Conservation (phyloP, 2,888 invertebrate genomes). For the Hoplodrina ambigua region DNA sequence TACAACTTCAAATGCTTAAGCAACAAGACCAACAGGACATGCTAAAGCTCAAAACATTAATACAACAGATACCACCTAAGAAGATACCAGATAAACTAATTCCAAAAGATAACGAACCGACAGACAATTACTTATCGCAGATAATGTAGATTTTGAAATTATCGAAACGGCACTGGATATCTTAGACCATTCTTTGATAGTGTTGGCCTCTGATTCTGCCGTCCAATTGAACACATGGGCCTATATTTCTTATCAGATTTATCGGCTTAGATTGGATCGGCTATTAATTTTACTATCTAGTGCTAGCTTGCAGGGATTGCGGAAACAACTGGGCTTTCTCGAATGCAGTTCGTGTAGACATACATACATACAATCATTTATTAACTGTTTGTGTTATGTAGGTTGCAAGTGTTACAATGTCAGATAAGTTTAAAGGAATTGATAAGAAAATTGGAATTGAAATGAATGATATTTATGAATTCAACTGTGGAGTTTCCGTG, state of each 20-base stretch:
- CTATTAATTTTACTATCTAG: slow-evolving; percentile 66
- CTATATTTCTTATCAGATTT: slow-evolving; percentile 67
- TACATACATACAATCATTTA: slow-evolving; percentile 35
- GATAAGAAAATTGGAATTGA: slow-evolving; percentile 28
- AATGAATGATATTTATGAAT: slow-evolving; percentile 8
- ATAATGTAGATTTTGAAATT: slow-evolving; percentile 57
- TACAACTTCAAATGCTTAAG: slow-evolving; percentile 55
- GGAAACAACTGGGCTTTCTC: slow-evolving; percentile 63
- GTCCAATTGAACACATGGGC: slow-evolving; percentile 58
- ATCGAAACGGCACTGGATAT: slow-evolving; percentile 57
- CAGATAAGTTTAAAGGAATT: slow-evolving; percentile 4
- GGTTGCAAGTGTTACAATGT: slow-evolving; percentile 39
- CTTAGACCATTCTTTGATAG: slow-evolving; percentile 58
- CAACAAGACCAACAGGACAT: slow-evolving; percentile 55
- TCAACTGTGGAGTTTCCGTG: no score
- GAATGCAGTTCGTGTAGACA: slow-evolving; percentile 47
- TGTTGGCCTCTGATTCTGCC: slow-evolving; percentile 58
- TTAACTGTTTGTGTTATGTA: slow-evolving; percentile 41
- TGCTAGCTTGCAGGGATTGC: slow-evolving; percentile 51
- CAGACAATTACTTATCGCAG: slow-evolving; percentile 56
- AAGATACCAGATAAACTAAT: slow-evolving; percentile 50
- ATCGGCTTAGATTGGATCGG: slow-evolving; percentile 59
- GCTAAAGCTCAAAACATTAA: slow-evolving; percentile 50
- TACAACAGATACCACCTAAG: slow-evolving; percentile 46
- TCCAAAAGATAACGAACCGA: slow-evolving; percentile 44